Percentiles rank a stretch among this genome's conserved stretches.
phyloP scores from a whole-genome alignment of 1,140 invertebrate species.

The Drosophila littoralis region DNA sequence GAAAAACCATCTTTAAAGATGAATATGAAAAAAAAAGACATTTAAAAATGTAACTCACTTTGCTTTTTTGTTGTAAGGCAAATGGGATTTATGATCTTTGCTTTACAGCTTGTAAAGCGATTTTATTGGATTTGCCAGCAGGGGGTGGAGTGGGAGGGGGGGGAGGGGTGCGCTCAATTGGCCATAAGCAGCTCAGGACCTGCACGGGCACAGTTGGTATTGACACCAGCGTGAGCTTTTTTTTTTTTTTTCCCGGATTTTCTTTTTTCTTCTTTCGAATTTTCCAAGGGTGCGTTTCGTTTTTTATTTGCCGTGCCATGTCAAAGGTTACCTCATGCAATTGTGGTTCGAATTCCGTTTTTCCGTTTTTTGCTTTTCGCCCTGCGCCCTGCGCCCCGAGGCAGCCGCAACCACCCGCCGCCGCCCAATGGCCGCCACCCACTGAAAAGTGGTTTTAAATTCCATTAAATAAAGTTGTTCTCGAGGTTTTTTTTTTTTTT shows the following conservation, averaged over 20 bases:
- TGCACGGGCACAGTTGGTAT: constrained; percentile 69
- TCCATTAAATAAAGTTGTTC: constrained; percentile 84
- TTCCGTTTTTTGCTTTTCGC: constrained; percentile 25
- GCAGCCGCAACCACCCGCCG: constrained; percentile 55
- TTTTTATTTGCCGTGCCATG: constrained; percentile 26
- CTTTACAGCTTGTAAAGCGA: constrained; percentile 81
- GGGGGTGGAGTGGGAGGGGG: constrained; percentile 8
- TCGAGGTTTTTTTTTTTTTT: constrained; percentile 61
- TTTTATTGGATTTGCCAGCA: constrained; percentile 79
- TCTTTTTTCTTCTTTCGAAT: constrained; percentile 14
- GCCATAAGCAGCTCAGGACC: constrained; percentile 72
- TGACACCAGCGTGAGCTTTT: constrained; percentile 76
- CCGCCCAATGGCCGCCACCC: constrained; percentile 45
- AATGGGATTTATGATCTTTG: constrained; percentile 68
- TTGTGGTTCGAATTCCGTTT: constrained; percentile 65
- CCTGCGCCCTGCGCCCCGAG: constrained; percentile 53
- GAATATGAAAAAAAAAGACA: neutral
- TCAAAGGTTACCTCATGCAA: constrained; percentile 80
- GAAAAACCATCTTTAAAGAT: neutral
- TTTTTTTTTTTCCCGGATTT: constrained; percentile 36
- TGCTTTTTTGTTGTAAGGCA: neutral
- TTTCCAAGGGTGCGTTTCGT: constrained; percentile 33
- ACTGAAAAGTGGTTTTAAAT: constrained; percentile 83
- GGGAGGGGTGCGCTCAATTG: constrained; percentile 63
- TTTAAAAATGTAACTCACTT: neutral